phyloP scores from a whole-genome alignment of 2,888 invertebrate species.

The Neoitamus cyanurus region DNA sequence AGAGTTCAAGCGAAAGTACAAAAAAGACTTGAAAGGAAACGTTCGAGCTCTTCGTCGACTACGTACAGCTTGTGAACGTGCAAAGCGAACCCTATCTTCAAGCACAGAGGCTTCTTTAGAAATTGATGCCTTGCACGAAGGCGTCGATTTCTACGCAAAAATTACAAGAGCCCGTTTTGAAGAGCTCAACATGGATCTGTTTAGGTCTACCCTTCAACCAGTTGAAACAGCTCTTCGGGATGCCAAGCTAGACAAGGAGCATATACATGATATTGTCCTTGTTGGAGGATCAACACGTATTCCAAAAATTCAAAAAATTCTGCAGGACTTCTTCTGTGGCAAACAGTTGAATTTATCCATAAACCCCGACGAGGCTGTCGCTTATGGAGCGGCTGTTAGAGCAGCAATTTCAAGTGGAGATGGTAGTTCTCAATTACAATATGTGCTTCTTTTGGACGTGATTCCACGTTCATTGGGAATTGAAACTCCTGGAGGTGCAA shows the following conservation, averaged over 20 bases:
- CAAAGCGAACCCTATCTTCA: constrained; percentile 81
- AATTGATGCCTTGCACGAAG: constrained; percentile 90
- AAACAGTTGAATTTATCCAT: constrained; percentile 90
- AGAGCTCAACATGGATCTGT: constrained; percentile 88
- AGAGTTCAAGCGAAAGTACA: constrained; percentile 81
- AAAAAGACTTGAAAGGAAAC: constrained; percentile 76
- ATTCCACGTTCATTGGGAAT: constrained; percentile 82
- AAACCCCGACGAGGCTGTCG: constrained; percentile 93
- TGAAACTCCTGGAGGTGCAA: constrained; percentile 86
- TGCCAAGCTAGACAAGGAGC: constrained; percentile 85
- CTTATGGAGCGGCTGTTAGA: constrained; percentile 94
- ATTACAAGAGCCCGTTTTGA: constrained; percentile 88
- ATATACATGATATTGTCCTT: constrained; percentile 84
- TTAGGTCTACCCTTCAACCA: constrained; percentile 80
- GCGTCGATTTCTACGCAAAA: constrained; percentile 90
- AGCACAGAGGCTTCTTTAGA: constrained; percentile 84
- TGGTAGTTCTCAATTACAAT: constrained; percentile 77
- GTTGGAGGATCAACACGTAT: constrained; percentile 93
- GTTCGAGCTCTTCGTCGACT: constrained; percentile 83
- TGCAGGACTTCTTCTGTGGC: constrained; percentile 84
- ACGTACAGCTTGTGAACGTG: constrained; percentile 86
- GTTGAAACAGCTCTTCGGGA: constrained; percentile 86
- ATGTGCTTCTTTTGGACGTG: constrained; percentile 85
- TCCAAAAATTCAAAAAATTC: constrained; percentile 89
- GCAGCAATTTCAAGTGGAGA: constrained; percentile 90